Evolutionary conservation across 2,888 invertebrate genomes (phyloP).

Genomic region (Folsomia manolachei): DNA sequence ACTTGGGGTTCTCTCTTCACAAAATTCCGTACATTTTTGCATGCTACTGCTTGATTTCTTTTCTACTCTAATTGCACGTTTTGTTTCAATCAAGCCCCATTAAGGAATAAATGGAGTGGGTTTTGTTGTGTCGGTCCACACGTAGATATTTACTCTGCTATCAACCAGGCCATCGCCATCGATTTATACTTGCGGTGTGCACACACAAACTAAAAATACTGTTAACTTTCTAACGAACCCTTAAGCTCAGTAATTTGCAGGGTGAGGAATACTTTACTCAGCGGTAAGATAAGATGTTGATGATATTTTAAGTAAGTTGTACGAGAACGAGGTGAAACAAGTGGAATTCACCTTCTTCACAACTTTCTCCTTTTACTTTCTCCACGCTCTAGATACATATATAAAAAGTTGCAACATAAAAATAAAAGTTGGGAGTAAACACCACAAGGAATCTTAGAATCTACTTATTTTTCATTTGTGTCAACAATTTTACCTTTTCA

Average conservation of each 20-base stretch:
- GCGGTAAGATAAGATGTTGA: too few relatives aligned
- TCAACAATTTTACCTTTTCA: neutral
- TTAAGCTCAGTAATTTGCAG: neutral
- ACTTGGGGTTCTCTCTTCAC: neutral
- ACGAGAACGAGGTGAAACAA: too few relatives aligned
- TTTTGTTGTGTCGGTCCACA: too few relatives aligned
- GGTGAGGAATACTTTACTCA: too few relatives aligned
- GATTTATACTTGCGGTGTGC: too few relatives aligned
- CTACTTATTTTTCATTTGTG: neutral
- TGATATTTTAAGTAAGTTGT: too few relatives aligned
- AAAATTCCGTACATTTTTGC: neutral
- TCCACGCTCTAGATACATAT: too few relatives aligned
- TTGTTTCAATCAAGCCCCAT: neutral
- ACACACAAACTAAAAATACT: neutral
- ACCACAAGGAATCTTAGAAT: too few relatives aligned
- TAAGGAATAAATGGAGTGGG: neutral
- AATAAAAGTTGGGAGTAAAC: neutral
- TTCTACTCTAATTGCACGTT: neutral
- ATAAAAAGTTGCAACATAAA: too few relatives aligned
- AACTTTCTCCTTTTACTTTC: too few relatives aligned
- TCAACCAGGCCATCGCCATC: neutral
- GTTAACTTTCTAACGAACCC: neutral
- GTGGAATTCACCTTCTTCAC: too few relatives aligned
- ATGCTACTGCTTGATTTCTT: neutral
- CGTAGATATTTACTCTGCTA: too few relatives aligned